These are phyloP conservation scores for Echiichthys vipera DNA, from an alignment of 2,797 vertebrate species.

Conservation along the genomic window DNA sequence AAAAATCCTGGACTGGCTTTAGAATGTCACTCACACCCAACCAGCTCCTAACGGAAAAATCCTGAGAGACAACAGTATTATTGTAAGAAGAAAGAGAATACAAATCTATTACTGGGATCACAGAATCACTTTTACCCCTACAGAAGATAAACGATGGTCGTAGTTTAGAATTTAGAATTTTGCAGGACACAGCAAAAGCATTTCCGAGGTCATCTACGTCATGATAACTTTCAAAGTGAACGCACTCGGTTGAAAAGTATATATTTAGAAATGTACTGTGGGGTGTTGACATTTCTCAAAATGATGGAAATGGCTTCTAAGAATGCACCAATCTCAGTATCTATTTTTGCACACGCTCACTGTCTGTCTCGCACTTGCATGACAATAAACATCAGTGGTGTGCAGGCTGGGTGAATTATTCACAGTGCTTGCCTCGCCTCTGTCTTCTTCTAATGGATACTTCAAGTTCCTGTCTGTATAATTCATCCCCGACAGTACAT, in stretches of 20 bases:
- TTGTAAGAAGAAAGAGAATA: background rate
- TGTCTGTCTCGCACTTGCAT: constrained; percentile 20
- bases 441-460: background rate
- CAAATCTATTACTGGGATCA: background rate
- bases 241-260: background rate
- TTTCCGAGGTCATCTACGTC: background rate
- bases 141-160: background rate
- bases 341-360: constrained; percentile 35
- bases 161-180: background rate
- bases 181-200: background rate
- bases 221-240: background rate
- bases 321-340: background rate
- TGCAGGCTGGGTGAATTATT: constrained; percentile 22
- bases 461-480: background rate
- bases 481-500: constrained; percentile 1
- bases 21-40: background rate
- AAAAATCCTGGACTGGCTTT: background rate
- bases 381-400: constrained; percentile 14
- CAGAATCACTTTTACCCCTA: background rate
- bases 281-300: constrained; percentile 1
- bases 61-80: background rate
- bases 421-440: background rate
- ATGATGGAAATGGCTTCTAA: constrained; percentile 4
- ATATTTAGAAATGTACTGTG: background rate
- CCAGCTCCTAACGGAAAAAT: background rate